Evolutionary conservation across 2,797 vertebrate genomes (phyloP).

Genomic region (Apodemus agrarius): DNA sequence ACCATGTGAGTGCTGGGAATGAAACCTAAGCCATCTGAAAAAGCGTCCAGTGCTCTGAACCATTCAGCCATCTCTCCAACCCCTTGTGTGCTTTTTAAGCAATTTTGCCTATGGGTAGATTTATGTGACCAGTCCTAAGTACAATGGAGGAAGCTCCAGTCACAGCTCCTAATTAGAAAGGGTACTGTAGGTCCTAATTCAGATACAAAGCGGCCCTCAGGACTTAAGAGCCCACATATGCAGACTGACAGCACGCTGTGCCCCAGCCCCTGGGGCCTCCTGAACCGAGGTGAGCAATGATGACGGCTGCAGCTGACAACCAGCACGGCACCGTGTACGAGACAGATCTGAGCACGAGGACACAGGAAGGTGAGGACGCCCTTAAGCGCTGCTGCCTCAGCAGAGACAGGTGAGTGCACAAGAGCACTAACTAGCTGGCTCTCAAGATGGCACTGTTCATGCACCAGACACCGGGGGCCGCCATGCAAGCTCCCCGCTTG

Average conservation of each 20-base stretch:
- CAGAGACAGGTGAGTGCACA: background rate
- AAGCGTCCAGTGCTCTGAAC: background rate
- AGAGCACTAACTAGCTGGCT: background rate
- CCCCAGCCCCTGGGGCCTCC: fast-evolving
- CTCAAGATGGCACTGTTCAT: background rate
- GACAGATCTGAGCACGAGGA: background rate
- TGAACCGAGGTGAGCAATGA: fast-evolving
- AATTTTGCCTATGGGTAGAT: background rate
- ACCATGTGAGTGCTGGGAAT: background rate
- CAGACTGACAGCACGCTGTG: background rate
- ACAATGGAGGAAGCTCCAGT: background rate
- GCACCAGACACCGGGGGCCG: background rate
- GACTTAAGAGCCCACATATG: background rate
- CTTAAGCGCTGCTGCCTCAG: background rate
- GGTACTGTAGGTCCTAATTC: background rate
- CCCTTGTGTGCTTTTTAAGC: background rate
- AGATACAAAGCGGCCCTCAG: too few relatives aligned
- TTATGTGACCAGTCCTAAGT: background rate
- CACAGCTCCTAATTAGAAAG: background rate
- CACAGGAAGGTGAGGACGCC: background rate
- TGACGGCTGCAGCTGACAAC: fast-evolving
- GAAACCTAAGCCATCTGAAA: background rate
- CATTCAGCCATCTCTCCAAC: background rate
- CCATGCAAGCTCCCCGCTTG: background rate
- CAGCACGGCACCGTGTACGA: fast-evolving